Conservation (phyloP, 2,797 vertebrate species). For the Alcedo atthis region DNA sequence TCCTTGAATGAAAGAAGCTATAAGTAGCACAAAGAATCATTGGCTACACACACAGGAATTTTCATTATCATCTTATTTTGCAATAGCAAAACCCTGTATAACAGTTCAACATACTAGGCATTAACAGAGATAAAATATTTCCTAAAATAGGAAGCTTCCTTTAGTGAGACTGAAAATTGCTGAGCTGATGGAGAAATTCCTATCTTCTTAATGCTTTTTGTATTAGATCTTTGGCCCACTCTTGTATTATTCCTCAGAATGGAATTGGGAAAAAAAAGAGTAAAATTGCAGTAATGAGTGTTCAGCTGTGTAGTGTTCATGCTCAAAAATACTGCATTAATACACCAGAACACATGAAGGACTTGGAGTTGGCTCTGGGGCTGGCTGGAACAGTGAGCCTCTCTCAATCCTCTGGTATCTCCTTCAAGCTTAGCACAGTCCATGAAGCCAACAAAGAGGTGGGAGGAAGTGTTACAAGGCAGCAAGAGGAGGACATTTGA, state of each 20-base stretch:
- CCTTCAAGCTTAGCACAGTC: slow-evolving; percentile 7
- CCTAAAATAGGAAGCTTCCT: slow-evolving; percentile 38
- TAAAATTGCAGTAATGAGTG: background rate
- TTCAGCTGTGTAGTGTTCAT: background rate
- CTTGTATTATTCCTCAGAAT: background rate
- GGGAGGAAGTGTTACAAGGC: slow-evolving; percentile 36
- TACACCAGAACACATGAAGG: background rate
- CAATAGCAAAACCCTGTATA: slow-evolving; percentile 45
- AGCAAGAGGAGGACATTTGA: slow-evolving; percentile 65
- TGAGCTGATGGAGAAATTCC: slow-evolving; percentile 47
- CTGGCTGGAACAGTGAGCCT: background rate
- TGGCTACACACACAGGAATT: slow-evolving; percentile 15
- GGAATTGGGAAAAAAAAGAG: background rate
- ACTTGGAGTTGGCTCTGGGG: background rate
- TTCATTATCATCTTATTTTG: slow-evolving; percentile 53
- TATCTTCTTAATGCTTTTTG: slow-evolving; percentile 50
- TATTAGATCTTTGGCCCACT: slow-evolving; percentile 44
- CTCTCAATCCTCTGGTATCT: background rate
- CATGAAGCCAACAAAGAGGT: slow-evolving; percentile 36
- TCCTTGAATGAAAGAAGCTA: slow-evolving; percentile 32
- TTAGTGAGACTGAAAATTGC: slow-evolving; percentile 33
- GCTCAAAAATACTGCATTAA: background rate
- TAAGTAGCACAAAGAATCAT: slow-evolving; percentile 53
- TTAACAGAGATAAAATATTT: slow-evolving; percentile 55
- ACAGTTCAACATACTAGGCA: slow-evolving; percentile 47